A percentile compares a stretch with the other conserved stretches of the same genome.
Conservation (phyloP, 1,140 invertebrate species). For the Drusus annulatus region DNA sequence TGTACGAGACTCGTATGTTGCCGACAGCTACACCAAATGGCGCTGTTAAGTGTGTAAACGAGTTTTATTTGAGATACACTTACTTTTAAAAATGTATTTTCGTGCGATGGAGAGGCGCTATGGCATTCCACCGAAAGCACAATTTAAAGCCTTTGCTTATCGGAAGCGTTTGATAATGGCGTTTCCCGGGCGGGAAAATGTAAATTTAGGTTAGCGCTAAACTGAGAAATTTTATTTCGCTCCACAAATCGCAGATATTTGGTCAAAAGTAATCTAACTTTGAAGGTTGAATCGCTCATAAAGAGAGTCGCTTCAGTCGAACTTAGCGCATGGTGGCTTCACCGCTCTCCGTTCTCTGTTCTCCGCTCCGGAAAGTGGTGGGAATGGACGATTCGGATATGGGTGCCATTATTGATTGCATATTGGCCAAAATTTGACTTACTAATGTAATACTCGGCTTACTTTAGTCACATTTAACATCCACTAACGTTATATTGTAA, state of each 20-base stretch:
- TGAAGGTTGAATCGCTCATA: not conserved
- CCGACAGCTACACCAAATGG: no score
- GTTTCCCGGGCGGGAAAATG: not conserved
- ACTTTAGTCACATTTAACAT: no score
- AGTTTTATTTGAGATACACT: no score
- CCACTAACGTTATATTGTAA: no score
- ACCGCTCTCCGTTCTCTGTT: not conserved
- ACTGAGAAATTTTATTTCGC: not conserved
- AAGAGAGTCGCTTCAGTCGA: not conserved
- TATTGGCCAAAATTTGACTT: not conserved
- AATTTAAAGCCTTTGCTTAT: no score
- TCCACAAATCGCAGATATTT: conserved; percentile 12
- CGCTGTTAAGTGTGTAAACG: no score
- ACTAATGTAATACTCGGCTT: no score
- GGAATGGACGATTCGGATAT: conserved; percentile 12
- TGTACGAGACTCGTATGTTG: no score
- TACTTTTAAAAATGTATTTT: no score
- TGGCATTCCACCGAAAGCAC: no score
- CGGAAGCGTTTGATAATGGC: not conserved
- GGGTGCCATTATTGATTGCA: not conserved
- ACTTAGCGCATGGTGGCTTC: no score
- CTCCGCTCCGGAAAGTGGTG: not conserved
- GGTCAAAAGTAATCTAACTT: conserved; percentile 19
- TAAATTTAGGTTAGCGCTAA: conserved; percentile 1
- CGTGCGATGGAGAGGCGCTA: no score